phyloP scores from a whole-genome alignment of 37 sponge, comb jelly and placozoan species.

The Lycopodina hypogea region DNA sequence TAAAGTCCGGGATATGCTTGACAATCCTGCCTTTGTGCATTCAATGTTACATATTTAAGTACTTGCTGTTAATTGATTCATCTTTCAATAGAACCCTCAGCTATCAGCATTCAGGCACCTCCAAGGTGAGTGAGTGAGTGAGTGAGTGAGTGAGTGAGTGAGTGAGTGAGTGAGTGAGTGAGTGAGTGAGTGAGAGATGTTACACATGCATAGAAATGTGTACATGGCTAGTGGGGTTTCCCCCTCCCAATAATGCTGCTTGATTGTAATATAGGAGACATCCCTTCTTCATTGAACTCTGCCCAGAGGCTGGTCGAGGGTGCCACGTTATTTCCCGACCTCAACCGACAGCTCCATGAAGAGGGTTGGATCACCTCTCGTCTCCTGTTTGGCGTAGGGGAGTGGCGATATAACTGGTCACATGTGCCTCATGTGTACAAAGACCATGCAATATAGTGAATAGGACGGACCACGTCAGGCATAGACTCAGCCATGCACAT shows the following conservation, averaged over 20 bases:
- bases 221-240: not conserved
- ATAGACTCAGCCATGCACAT: too few species aligned
- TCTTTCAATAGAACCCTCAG: too few species aligned
- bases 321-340: not conserved
- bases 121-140: too few species aligned
- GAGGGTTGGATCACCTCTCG: conserved; percentile 55
- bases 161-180: too few species aligned
- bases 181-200: too few species aligned
- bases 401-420: conserved; percentile 53
- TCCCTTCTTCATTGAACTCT: not conserved
- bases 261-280: conserved; percentile 5
- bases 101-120: too few species aligned
- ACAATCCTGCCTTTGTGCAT: too few species aligned
- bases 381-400: conserved; percentile 39
- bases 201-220: too few species aligned
- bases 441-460: not conserved
- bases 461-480: not conserved
- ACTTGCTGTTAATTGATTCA: too few species aligned
- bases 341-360: conserved; percentile 2
- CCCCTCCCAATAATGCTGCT: not conserved
- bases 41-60: too few species aligned
- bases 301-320: conserved; percentile 4
- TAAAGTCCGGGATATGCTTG: too few species aligned
- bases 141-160: too few species aligned
- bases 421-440: not conserved